Percentiles rank a stretch among this genome's conserved stretches.
Conservation (phyloP, 2,888 invertebrate species). For the Cerastis leucographa region DNA sequence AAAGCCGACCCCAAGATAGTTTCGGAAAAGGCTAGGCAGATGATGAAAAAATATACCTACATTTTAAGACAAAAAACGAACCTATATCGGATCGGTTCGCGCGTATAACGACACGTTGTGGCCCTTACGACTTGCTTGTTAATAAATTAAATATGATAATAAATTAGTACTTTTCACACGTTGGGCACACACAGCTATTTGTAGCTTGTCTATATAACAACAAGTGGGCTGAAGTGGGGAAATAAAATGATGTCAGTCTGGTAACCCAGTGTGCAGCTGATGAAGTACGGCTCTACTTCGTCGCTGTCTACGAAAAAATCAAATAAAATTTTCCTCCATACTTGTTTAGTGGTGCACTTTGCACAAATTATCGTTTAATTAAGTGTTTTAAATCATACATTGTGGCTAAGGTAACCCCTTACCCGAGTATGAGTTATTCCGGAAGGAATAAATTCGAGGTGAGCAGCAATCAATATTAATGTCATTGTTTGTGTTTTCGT, state of each 20-base stretch:
- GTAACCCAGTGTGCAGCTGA: conserved; percentile 71
- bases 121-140: not conserved
- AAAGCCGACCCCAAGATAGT: too few relatives aligned
- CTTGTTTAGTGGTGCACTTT: conserved; percentile 76
- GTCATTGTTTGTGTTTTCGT: conserved; percentile 87
- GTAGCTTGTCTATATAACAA: conserved; percentile 24
- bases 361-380: conserved; percentile 60
- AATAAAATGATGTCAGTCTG: conserved; percentile 52
- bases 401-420: conserved; percentile 89
- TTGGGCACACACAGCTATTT: conserved; percentile 35
- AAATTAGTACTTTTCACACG: not conserved
- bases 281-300: conserved; percentile 60
- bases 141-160: not conserved
- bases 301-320: conserved; percentile 74
- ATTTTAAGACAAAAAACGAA: not conserved
- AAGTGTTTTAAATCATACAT: conserved; percentile 77
- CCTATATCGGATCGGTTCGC: not conserved
- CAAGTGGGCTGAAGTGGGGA: conserved; percentile 25
- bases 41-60: not conserved
- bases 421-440: conserved; percentile 91
- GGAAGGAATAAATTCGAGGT: conserved; percentile 93
- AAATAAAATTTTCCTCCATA: conserved; percentile 79
- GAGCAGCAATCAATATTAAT: conserved; percentile 76
- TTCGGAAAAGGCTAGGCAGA: too few relatives aligned
- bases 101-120: too few relatives aligned